Base-by-base conservation (phyloP, 2,113 vertebrate species). In the Nanorana parkeri region DNA sequence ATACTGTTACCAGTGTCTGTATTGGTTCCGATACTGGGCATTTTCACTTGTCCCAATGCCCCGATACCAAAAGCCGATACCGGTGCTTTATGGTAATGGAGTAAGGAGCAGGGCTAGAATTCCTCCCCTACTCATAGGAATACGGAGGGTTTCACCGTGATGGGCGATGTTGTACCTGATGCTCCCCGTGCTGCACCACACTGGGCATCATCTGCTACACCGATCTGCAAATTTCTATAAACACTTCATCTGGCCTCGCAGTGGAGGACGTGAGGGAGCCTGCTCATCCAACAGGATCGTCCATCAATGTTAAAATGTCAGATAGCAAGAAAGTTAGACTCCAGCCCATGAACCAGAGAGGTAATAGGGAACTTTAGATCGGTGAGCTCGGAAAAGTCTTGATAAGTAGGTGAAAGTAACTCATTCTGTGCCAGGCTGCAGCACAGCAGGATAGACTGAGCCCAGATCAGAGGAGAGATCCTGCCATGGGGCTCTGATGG, bases 261-360 rank as follows among this genome's bases (percentile, higher is more conserved):
- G 28, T 52, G 41, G 61, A 68, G 68, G 67, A 41, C n/a, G n/a
- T n/a, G n/a, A n/a, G n/a, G n/a, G n/a, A n/a, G n/a, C n/a, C 60
- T 65, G 47, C 36, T n/a, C 52, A 73, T 32, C 15, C 79, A n/a
- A 5, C 19, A 16, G 76, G 76, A 32, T 65, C 20, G 68, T 29
- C 63, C 63, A 67, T 17, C 23, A 80, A 84, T 77, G 89, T 75
- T 68, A 96, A 95, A 94, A 98, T 98, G 97, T 97, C 96, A 95
- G 96, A 95, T 90, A 95, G 95, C 58, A 99, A 99, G 92, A 97
- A 97, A 95, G 97, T 99, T 89, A 93, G 97, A 88, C 96, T 98
- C 87, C 96, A 96, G 91, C 97, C 97, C 84, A 94, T 98, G 96
- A 99, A 97, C 94, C 93, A 94, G 83, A 94, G 97, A 94, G 97